These are phyloP conservation scores for Dryococelus australis DNA, from an alignment of 2,888 invertebrate species.

Conservation along the genomic window DNA sequence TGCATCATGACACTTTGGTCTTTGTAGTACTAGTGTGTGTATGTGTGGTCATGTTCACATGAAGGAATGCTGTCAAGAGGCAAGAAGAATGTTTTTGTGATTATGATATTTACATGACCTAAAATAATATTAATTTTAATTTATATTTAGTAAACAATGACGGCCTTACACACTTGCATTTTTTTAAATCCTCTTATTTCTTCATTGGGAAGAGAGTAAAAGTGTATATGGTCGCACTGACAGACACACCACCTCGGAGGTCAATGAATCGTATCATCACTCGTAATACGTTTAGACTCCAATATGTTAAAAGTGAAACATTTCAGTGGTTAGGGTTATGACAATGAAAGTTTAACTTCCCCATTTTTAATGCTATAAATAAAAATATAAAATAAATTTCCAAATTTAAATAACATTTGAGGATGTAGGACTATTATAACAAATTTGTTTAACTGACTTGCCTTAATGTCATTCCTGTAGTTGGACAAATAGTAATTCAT, in stretches of 20 bases:
- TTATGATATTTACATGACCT: not conserved
- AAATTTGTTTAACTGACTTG: not conserved
- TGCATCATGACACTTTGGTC: not conserved
- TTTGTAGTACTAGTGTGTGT: not conserved
- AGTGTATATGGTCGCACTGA: too few relatives aligned
- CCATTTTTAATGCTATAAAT: not conserved
- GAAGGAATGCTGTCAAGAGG: not conserved
- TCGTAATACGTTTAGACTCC: not conserved
- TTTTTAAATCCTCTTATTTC: too few relatives aligned
- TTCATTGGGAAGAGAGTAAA: too few relatives aligned
- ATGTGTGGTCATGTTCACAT: not conserved
- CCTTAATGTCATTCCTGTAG: not conserved
- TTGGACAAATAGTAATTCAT: not conserved
- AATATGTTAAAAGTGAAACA: not conserved
- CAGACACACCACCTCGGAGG: not conserved
- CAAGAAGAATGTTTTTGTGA: not conserved
- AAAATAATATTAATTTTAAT: too few relatives aligned
- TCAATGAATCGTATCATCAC: not conserved
- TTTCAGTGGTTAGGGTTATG: not conserved
- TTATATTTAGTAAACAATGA: too few relatives aligned
- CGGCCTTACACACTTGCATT: too few relatives aligned
- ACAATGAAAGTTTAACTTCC: not conserved
- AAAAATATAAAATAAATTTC: not conserved
- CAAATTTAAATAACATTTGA: not conserved
- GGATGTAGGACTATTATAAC: not conserved